These are phyloP conservation scores for Petrocephalus zakoni DNA, from an alignment of 2,113 vertebrate species.

Conservation along the genomic window DNA sequence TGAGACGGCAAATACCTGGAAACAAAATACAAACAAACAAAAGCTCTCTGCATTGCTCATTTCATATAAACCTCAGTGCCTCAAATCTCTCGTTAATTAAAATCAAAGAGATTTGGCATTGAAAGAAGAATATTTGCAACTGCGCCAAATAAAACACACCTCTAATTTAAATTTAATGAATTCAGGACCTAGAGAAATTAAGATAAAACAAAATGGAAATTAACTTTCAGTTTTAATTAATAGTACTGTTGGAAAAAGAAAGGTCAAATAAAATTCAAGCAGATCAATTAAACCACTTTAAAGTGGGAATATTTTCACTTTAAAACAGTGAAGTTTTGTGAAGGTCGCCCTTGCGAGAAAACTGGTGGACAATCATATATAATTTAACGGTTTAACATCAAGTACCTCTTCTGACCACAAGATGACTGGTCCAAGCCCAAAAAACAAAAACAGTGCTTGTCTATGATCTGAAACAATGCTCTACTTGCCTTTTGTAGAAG, in stretches of 20 bases:
- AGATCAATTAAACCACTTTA: not conserved
- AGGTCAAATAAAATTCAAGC: not conserved
- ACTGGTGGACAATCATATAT: not conserved
- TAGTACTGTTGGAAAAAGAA: not conserved
- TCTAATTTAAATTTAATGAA: slow-evolving; percentile 1
- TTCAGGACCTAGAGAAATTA: not conserved
- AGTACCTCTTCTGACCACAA: not conserved
- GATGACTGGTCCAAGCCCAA: not conserved
- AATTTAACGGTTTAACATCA: not conserved
- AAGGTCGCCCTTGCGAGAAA: not conserved
- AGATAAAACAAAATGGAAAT: not conserved
- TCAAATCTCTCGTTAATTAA: slow-evolving; percentile 2
- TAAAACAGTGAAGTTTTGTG: not conserved
- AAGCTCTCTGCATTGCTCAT: not conserved
- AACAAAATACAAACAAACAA: not conserved
- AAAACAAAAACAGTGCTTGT: not conserved
- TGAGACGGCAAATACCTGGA: not conserved
- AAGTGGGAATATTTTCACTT: not conserved
- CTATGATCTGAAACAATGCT: not conserved
- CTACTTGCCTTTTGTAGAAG: not conserved
- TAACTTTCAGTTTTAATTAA: not conserved
- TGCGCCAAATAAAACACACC: not conserved
- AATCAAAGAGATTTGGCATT: not conserved
- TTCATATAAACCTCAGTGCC: not conserved
- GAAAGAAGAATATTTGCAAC: not conserved